Evolutionary conservation across 2,797 vertebrate species (phyloP), one percentile per base, ranked within the genome.

Genomic region (Spinus pinus): DNA sequence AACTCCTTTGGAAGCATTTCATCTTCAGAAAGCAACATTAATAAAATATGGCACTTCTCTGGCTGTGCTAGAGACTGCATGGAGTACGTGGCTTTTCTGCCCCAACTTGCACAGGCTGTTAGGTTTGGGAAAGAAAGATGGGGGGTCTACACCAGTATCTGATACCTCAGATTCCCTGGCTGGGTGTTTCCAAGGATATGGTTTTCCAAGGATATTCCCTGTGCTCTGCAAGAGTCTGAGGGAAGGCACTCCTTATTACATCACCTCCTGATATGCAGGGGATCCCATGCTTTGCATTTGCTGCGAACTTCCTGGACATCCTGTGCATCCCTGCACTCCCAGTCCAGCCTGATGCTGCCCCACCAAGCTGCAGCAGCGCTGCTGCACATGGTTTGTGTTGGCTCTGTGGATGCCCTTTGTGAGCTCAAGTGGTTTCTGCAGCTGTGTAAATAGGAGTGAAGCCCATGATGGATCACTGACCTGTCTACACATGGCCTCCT

Each of bases 361-460:
- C 61, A 83, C 16, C 18, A 67, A 0, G 7, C 56, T 44, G 71
- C 74, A 83, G 73, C 61, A 72, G 54, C 27, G 56, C 49, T 51
- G 44, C 62, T 83, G 53, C 49, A 86, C 60, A n/a, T 2, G 8
- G 35, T 41, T 78, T 58, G 23, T 72, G 31, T 74, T 92, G 79
- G 72, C 66, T 92, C 49, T n/a, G 1, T 3, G 54, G 86, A 60
- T 53, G 71, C 67, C 71, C 86, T 94, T 66, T 75, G 72, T 4
- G 19, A 93, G 67, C 37, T 81, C 69, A 62, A 86, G 72, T 39
- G 30, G 37, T 72, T 94, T 86, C 66, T 81, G 69, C 94, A 96
- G 94, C 94, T 97, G 92, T 94, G 44, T 94, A 96, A 97, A 96
- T 20, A 96, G 62, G 51, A 86, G 24, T 0, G 10, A 62, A 96